These are phyloP conservation scores for Apeltes quadracus DNA, from an alignment of 2,113 vertebrate species.

Conservation along the genomic window DNA sequence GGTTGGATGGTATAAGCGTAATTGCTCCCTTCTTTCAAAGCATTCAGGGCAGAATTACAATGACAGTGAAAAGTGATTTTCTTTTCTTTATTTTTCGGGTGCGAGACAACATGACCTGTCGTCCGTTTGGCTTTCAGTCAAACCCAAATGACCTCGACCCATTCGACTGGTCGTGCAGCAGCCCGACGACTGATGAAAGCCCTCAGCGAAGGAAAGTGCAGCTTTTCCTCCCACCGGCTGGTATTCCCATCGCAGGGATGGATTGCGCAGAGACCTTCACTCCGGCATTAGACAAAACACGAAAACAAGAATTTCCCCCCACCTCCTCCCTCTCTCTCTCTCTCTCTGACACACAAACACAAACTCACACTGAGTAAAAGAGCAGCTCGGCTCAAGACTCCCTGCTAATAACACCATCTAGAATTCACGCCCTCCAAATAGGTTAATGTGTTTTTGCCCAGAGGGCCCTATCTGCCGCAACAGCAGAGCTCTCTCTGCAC, in stretches of 20 bases:
- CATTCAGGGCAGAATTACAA: conserved; percentile 42
- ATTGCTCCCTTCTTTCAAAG: conserved; percentile 54
- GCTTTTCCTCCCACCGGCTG: conserved; percentile 23
- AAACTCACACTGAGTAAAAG: conserved; percentile 54
- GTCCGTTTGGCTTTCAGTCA: too few relatives aligned
- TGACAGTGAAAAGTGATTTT: conserved; percentile 7
- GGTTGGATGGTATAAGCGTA: conserved; percentile 69
- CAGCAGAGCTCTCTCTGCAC: conserved; percentile 71
- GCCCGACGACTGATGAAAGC: conserved; percentile 46
- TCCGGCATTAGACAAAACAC: conserved; percentile 27
- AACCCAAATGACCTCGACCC: background rate
- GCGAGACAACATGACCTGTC: background rate
- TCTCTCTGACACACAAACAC: conserved; percentile 40
- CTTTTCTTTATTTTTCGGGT: conserved; percentile 1
- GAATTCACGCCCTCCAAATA: conserved; percentile 81
- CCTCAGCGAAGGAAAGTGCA: conserved; percentile 17
- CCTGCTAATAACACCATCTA: conserved; percentile 82
- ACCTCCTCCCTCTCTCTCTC: conserved; percentile 5
- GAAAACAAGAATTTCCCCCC: conserved; percentile 38
- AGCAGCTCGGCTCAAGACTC: conserved; percentile 61
- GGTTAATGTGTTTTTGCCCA: conserved; percentile 83
- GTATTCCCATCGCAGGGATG: conserved; percentile 32
- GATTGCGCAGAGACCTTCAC: conserved; percentile 43
- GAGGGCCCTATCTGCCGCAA: conserved; percentile 76
- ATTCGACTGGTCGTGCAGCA: conserved; percentile 12